Base-by-base conservation (phyloP, 2,797 vertebrate genomes). In the Podargus strigoides region DNA sequence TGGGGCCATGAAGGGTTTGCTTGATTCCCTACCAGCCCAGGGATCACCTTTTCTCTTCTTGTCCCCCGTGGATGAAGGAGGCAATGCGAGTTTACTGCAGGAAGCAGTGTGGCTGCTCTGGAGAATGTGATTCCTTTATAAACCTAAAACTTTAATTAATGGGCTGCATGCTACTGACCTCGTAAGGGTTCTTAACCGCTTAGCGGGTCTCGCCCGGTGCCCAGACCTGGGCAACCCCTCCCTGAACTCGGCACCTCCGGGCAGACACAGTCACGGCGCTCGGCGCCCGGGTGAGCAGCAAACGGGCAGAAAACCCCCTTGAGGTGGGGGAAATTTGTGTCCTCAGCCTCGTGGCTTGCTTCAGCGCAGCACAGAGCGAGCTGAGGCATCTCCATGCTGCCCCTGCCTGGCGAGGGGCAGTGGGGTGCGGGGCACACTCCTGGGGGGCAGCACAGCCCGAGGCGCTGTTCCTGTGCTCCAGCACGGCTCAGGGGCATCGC, bases 261-360 rank as follows among this genome's bases (percentile, higher is more conserved):
- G n/a, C n/a, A n/a, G n/a, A 20, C 24, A 3, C 23, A 2, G 11
- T 6, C 24, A 0, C 1, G 16, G 30, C 14, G 4, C 34, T 27
- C 47, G 7, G 28, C 13, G 32, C 44, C 28, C 2, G 20, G 49
- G 17, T 17, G 9, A 23, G 60, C 37, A 26, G 66, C 3, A 8
- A 12, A 8, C 6, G 7, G 58, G 66, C 52, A 34, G 66, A 28
- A 34, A 37, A 27, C 12, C 34, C 44, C 1, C 20, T 7, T 3
- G 28, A 39, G 28, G 50, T 3, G 44, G n/a, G n/a, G n/a, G n/a
- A n/a, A n/a, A n/a, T n/a, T n/a, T n/a, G n/a, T n/a, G n/a, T n/a
- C n/a, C n/a, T n/a, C n/a, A n/a, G n/a, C n/a, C n/a, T n/a, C n/a
- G n/a, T n/a, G n/a, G n/a, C n/a, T n/a, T n/a, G n/a, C n/a, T n/a